Base-by-base conservation (phyloP, 2,797 vertebrate genomes). In the Eutrigla gurnardus region DNA sequence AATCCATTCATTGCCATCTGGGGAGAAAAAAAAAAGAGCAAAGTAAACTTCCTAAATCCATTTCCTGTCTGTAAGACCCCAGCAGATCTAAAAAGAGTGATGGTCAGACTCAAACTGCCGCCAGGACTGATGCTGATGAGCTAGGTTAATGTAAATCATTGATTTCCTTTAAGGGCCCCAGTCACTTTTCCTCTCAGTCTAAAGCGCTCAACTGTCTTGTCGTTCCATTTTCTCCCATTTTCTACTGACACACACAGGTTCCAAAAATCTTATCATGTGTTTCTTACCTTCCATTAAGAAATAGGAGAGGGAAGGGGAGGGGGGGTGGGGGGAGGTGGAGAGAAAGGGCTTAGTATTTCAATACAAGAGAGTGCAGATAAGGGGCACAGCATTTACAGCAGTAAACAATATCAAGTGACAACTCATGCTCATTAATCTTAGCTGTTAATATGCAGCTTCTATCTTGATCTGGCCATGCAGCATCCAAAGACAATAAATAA, bases 241-340 rank as follows among this genome's bases (percentile, higher is more conserved):
- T 79, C 76, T 72, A 78, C 70, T 9, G 63, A 87, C 78, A 86
- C 80, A 86, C 73, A 81, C 66, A 75, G 80, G 60, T 77, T 84
- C 75, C 40, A 80, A 83, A 90, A 86, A 70, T 80, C 75, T 70
- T 69, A 75, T 89, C 80, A 86, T 87, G 85, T 80, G 83, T 89
- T 87, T 83, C 94, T 96, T 96, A 96, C 95, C 95, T 96, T 95
- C 77, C 88, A 90, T 88, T 83, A 84, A 88, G 88, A 93, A 93
- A 91, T 62, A 65, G 73, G 80, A 87, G 60, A 77, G 70, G 88
- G 78, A 70, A 55, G 49, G 60, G 59, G 71, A 71, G 71, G 72
- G 59, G 40, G 70, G 78, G 81, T 69, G 57, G 73, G 39, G 77
- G 71, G 78, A 71, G 85, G 82, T 88, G 83, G 83, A 88, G 88